Base-by-base conservation (phyloP, 2,113 vertebrate species). In the Aegithalos caudatus region DNA sequence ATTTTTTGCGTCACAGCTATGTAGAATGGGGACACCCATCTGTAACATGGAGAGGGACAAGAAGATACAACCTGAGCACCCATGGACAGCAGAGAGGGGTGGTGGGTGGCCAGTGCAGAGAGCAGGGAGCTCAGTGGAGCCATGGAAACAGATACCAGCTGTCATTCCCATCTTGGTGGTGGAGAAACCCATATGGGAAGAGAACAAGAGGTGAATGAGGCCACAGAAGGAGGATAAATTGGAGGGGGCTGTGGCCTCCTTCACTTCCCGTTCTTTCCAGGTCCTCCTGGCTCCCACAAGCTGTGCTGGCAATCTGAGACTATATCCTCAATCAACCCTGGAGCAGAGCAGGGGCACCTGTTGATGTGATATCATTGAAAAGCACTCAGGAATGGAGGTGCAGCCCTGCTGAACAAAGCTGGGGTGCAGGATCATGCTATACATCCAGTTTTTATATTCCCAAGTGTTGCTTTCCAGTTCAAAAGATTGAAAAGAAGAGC, bases 191-290 rank as follows among this genome's bases (percentile, higher is more conserved):
- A 92, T 94, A 86, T 61, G 35, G 72, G 40, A 42, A 77, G 50
- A 83, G 88, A 96, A 86, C 81, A 95, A 92, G 85, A 93, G 90
- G 95, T 73, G 79, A 96, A 90, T 70, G 94, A 94, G 93, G 85
- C 38, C 92, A 88, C 78, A 60, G 77, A 87, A 85, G 53, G n/a
- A 66, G 8, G 21, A 2, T 53, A 31, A 6, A 28, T 27, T 70
- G 70, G 71, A 48, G 56, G 27, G 56, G 56, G 22, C 33, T 94
- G 58, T 90, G 84, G 45, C 84, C 87, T 93, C 67, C 47, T 90
- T 93, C 20, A 50, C 64, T 45, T 90, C 38, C 66, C 82, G 29
- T 58, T 83, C 20, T 82, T 90, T 81, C 31, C 77, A 29, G 25
- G 40, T 60, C 61, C 48, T 79, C 50, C 61, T 82, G 61, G 48